Evolutionary conservation across 53 echinoderm and acorn worm genomes (phyloP).

Genomic region (Temnopleurus reevesii): DNA sequence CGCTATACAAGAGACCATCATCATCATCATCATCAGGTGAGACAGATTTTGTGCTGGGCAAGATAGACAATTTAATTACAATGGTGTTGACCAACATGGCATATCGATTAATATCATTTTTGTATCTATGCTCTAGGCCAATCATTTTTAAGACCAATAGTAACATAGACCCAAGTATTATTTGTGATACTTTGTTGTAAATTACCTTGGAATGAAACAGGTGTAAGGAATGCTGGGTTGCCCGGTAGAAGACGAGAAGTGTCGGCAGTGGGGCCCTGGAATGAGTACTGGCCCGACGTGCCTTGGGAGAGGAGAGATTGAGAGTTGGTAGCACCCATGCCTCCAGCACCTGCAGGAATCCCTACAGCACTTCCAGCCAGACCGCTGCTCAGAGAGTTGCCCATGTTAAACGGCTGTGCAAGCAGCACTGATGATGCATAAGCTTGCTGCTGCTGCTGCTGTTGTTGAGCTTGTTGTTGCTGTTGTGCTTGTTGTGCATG

Average conservation of each 20-base stretch:
- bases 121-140: too few relatives aligned
- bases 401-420: conserved; percentile 42
- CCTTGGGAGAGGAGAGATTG: conserved; percentile 52
- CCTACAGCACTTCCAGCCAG: conserved; percentile 42
- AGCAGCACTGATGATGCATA: conserved; percentile 32
- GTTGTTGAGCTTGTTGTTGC: background rate
- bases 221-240: conserved; percentile 55
- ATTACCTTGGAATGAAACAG: conserved; percentile 55
- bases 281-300: conserved; percentile 61
- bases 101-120: too few relatives aligned
- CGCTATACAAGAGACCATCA: too few relatives aligned
- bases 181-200: too few relatives aligned
- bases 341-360: conserved; percentile 10
- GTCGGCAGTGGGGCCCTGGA: conserved; percentile 60
- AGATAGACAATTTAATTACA: too few relatives aligned
- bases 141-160: too few relatives aligned
- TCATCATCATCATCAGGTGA: too few relatives aligned
- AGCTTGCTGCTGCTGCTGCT: conserved; percentile 37
- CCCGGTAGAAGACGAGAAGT: conserved; percentile 34
- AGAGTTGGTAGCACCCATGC: conserved; percentile 28
- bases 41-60: too few relatives aligned
- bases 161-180: too few relatives aligned
- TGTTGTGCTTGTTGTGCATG: background rate
- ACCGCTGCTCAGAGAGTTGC: conserved; percentile 36
- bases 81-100: too few relatives aligned